Evolutionary conservation across 2,113 vertebrate genomes (phyloP).

Genomic region (Cyanoramphus novaezelandiae): DNA sequence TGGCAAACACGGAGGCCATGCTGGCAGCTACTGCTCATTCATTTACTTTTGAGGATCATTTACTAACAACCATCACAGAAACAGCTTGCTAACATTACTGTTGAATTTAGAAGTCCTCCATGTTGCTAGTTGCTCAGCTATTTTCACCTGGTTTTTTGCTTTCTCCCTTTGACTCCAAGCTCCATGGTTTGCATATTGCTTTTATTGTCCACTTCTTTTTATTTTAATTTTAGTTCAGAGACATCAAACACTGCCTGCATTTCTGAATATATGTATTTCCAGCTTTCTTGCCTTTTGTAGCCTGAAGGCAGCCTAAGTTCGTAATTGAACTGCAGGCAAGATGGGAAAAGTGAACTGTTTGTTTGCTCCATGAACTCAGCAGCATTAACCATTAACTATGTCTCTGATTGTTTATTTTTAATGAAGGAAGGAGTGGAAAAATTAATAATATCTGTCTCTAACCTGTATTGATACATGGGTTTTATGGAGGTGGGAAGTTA

Average conservation of each 20-base stretch:
- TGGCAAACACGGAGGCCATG: not conserved
- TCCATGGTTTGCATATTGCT: not conserved
- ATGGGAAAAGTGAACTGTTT: conserved; percentile 12
- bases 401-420: not conserved
- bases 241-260: conserved; percentile 21
- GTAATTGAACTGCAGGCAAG: conserved; percentile 23
- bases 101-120: not conserved
- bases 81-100: not conserved
- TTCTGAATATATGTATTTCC: conserved; percentile 20
- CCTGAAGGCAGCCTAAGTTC: conserved; percentile 43
- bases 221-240: conserved; percentile 9
- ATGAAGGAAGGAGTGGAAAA: not conserved
- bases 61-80: not conserved
- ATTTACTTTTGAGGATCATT: not conserved
- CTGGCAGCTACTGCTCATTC: not conserved
- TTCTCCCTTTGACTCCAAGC: not conserved
- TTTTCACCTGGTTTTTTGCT: not conserved
- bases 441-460: not conserved
- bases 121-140: not conserved
- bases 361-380: conserved; percentile 12
- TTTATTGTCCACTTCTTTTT: not conserved
- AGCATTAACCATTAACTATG: conserved; percentile 44
- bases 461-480: not conserved
- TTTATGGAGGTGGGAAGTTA: not conserved
- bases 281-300: conserved; percentile 23